phyloP scores from a whole-genome alignment of 2,888 invertebrate genomes.

The Pelosia muscerda region DNA sequence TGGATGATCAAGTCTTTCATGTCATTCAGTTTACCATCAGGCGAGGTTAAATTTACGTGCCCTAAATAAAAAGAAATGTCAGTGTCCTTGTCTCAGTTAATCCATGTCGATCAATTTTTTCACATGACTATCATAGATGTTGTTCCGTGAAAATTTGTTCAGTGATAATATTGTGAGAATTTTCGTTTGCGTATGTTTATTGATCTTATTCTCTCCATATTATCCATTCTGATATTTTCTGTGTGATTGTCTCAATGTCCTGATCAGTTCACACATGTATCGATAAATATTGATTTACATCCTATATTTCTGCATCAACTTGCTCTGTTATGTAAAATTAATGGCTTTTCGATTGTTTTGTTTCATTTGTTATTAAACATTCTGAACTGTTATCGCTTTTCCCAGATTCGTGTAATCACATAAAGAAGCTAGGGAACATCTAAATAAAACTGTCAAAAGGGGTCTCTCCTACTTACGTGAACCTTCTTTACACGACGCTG shows the following conservation, averaged over 20 bases:
- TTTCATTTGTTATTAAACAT: not conserved
- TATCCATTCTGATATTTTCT: not conserved
- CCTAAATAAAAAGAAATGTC: no score
- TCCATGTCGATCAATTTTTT: constrained; percentile 24
- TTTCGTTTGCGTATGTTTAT: not conserved
- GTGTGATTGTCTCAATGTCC: not conserved
- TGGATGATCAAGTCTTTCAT: no score
- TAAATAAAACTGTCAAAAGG: constrained; percentile 21
- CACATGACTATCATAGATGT: constrained; percentile 16
- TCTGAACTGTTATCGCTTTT: constrained; percentile 13
- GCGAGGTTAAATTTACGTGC: no score
- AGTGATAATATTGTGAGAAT: constrained; percentile 1
- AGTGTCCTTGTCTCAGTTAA: constrained; percentile 20
- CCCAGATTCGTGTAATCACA: constrained; percentile 15
- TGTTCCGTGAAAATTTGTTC: constrained; percentile 1
- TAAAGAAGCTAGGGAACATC: constrained; percentile 18
- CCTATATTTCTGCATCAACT: not conserved
- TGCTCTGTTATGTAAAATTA: constrained; percentile 8
- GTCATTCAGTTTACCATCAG: no score
- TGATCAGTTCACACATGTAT: constrained; percentile 9
- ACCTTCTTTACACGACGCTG: constrained; percentile 20
- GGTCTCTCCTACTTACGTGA: constrained; percentile 30
- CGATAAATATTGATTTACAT: constrained; percentile 4
- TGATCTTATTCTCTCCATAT: not conserved
- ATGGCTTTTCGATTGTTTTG: constrained; percentile 5